Base-by-base conservation (phyloP, 37 sponge, comb jelly and placozoan genomes). In the Geodia barretti region DNA sequence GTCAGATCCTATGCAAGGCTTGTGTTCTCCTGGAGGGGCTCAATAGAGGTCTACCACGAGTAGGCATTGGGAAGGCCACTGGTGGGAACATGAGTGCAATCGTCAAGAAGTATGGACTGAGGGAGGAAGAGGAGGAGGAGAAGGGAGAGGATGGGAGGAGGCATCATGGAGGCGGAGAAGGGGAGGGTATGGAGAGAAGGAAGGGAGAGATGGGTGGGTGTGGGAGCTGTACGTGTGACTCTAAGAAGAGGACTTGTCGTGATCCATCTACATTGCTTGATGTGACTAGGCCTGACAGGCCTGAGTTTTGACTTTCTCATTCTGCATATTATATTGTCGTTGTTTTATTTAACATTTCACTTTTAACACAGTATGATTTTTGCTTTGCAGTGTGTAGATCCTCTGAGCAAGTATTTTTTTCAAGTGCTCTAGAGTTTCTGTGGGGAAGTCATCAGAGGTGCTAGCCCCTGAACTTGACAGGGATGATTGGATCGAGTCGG, bases 1-100 rank as follows among this genome's bases (percentile, higher is more conserved):
- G 97, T 68, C 94, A 94, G 72, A 89, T 82, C 25, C 89, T 98
- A 54, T 98, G 99, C 82, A 98, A 98, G 78, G 99, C 99, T 1
- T 98, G 99, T 68, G 42, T 98, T 28, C 83, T 98, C 59, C 76
- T 98, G 74, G 99, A 93, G 17, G 95, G 99, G 0, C 68, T 98
- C 31, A 98, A 98, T 62, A 60, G 89, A 63, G 99, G 99, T 21
- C 73, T 89, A 24, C 99, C 99, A n/a, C 71, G 87, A 34, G 90
- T 97, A 19, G 92, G 95, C 1, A 89, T 97, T 39, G 93, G 95
- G n/a, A 94, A 94, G 64, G 90, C 87, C 39, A 84, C 73, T 30
- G 89, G 81, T 32, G 65, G 80, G 8, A 86, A 85, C 62, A 70
- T 93, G 3, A 28, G 77, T 3, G 62, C 73, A 31, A 78, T 85